Percentiles rank a stretch among this genome's conserved stretches.
Conservation (phyloP, 92 coral and sea anemone species). For the Paragorgia papillata region DNA sequence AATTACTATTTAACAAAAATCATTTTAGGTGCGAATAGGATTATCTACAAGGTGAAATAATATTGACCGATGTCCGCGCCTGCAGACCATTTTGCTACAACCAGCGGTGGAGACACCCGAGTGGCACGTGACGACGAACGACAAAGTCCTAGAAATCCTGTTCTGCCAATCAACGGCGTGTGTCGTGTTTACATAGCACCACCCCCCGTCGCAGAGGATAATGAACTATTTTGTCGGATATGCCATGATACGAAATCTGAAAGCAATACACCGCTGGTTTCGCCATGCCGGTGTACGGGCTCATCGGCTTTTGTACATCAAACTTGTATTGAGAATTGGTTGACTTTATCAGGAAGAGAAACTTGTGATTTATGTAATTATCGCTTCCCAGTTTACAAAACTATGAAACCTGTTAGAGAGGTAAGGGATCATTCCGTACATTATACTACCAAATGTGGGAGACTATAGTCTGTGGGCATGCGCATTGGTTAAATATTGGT, state of each 20-base stretch:
- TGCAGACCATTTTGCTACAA: constrained; percentile 1
- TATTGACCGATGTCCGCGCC: neutral
- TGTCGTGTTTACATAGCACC: constrained; percentile 43
- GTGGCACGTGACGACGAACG: constrained; percentile 42
- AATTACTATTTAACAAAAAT: too few relatives aligned
- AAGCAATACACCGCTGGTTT: constrained; percentile 27
- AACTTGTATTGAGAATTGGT: constrained; percentile 36
- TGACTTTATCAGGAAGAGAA: constrained; percentile 31
- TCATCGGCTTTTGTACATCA: constrained; percentile 40
- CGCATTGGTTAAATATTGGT: too few relatives aligned
- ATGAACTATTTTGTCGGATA: constrained; percentile 33
- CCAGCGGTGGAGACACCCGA: constrained; percentile 20
- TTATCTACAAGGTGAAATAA: neutral
- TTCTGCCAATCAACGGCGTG: constrained; percentile 35
- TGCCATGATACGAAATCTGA: constrained; percentile 44
- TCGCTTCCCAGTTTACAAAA: constrained; percentile 29
- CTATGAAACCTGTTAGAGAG: constrained; percentile 41
- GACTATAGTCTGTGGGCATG: too few relatives aligned
- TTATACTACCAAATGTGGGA: too few relatives aligned
- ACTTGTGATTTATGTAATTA: constrained; percentile 39
- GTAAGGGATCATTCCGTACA: constrained; percentile 16
- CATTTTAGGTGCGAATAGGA: neutral
- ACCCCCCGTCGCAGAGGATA: constrained; percentile 7
- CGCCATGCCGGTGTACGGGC: constrained; percentile 42
- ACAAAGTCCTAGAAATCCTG: constrained; percentile 11